phyloP scores from a whole-genome alignment of 1,140 invertebrate species.

The Magallana angulata region DNA sequence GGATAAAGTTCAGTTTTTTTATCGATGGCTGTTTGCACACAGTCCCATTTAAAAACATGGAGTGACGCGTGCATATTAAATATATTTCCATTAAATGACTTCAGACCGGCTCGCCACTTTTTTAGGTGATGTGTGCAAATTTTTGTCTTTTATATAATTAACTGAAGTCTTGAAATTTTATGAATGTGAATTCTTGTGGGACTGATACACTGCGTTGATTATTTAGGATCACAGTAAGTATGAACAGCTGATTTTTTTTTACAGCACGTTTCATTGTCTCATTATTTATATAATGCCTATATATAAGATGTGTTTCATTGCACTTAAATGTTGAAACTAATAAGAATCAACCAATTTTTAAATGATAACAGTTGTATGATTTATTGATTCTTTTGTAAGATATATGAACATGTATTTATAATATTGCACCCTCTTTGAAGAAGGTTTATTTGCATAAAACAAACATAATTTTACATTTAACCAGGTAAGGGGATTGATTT shows the following conservation, averaged over 20 bases:
- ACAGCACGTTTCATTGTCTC: background rate
- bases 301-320: no score
- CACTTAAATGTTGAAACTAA: no score
- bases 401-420: no score
- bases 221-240: background rate
- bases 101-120: background rate
- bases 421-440: no score
- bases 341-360: no score
- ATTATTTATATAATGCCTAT: background rate
- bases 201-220: no score
- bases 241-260: background rate
- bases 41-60: background rate
- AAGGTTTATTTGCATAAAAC: no score
- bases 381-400: no score
- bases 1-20: background rate
- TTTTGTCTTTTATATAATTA: background rate
- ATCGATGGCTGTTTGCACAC: slow-evolving; percentile 29
- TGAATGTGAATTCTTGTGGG: background rate
- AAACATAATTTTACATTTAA: no score
- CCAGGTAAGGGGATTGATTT: no score
- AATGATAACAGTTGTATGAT: no score
- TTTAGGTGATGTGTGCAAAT: slow-evolving; percentile 21
- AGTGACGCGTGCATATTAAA: slow-evolving; percentile 33
- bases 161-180: background rate
- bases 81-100: slow-evolving; percentile 9